Evolutionary conservation across 2,113 vertebrate genomes (phyloP).

Genomic region (Phycodurus eques): DNA sequence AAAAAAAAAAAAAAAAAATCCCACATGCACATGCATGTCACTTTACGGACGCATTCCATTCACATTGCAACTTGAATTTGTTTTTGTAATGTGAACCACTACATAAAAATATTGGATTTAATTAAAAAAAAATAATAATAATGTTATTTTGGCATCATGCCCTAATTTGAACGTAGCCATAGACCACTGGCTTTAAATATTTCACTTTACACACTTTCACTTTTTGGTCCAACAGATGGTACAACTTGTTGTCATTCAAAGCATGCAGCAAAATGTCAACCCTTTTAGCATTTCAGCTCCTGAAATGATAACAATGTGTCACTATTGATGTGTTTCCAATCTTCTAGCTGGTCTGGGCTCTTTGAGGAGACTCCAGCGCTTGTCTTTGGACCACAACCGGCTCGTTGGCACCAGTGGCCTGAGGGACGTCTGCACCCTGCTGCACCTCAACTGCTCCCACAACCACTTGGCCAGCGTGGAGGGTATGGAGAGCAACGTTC

Average conservation of each 20-base stretch:
- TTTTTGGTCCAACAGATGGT: background rate
- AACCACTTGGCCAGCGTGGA: conserved; percentile 84
- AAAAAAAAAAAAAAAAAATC: no score
- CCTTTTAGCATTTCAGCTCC: background rate
- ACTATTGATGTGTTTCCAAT: background rate
- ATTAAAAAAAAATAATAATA: no score
- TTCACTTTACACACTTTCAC: background rate
- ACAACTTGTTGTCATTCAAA: background rate
- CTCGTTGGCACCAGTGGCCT: conserved; percentile 87
- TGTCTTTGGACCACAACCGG: conserved; percentile 88
- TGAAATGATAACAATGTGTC: background rate
- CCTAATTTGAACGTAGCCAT: no score
- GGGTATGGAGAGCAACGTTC: conserved; percentile 82
- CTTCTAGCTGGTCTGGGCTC: conserved; percentile 82
- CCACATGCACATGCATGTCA: no score
- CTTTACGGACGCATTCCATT: no score
- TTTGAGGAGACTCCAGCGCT: conserved; percentile 78
- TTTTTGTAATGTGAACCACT: no score
- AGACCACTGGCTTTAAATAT: background rate
- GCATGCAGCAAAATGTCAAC: background rate
- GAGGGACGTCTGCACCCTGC: conserved; percentile 73
- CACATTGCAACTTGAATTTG: no score
- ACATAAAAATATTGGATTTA: no score
- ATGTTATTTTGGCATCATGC: no score
- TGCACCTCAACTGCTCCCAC: conserved; percentile 85